Evolutionary conservation across 2,113 vertebrate genomes (phyloP), one percentile per base, ranked within the genome.

Genomic region (Myocastor coypus): DNA sequence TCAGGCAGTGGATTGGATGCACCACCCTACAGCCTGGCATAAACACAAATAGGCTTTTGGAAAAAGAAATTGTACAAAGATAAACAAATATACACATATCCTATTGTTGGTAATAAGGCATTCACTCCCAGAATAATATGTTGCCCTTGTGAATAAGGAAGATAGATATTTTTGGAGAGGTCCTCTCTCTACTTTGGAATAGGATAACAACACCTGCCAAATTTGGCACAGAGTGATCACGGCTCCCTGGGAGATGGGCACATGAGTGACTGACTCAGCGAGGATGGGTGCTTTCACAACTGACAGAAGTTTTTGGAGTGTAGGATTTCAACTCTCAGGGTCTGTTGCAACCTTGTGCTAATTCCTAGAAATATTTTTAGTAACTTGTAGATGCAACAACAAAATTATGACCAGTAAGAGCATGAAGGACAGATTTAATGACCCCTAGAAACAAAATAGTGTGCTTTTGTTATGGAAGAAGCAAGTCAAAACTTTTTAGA

Each of bases 351-450:
- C 61, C 34, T 50, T 52, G 46, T 81, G 80, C 71, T 93, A 94
- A 92, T 96, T 94, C 68, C 46, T 85, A 84, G 28, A 78, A 93
- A 61, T 95, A 97, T 95, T 98, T 97, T 97, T 96, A 97, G 95
- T 92, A 91, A 88, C 92, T 71, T n/a, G 30, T 63, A 90, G 82
- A 81, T 92, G 55, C n/a, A 95, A 94, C 85, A 82, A 81, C 73
- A 93, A 94, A 87, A 92, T 64, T 69, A 24, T 46, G 86, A 94
- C 32, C 59, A 96, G n/a, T 9, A 64, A 68, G 87, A 97, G 26
- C 40, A 81, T 55, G 66, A 89, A 94, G 81, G 85, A 73, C 52
- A 93, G 82, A 81, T 94, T 92, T 92, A 80, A 92, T 85, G 84
- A 88, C 64, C 46, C n/a, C 90, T 78, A 63, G 46, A 93, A 95